Base-by-base conservation (phyloP, 2,113 vertebrate genomes). In the Colaptes auratus region DNA sequence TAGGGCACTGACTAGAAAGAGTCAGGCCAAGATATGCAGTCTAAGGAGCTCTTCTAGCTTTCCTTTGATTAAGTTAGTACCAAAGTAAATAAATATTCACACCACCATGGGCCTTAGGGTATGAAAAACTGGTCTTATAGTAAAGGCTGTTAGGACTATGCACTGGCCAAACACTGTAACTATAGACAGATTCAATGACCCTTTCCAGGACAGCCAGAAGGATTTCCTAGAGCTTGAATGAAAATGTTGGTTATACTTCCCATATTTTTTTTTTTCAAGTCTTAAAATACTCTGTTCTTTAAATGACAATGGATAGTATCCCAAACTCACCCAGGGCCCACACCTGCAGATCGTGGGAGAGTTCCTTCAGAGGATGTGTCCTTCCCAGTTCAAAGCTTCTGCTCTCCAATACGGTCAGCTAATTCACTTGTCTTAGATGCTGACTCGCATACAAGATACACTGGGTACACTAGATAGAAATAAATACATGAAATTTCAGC, bases 401-500 rank as follows among this genome's bases (percentile, higher is more conserved):
- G 31, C 48, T 89, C 53, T 64, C 74, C 79, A 85, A 82, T 73
- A 91, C 0, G 0, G 78, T 94, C 93, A 80, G 78, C 74, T 92
- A 91, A 95, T 92, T 91, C 19, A 5, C 58, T 86, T 85, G 74
- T 87, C 85, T 88, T 64, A 56, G 89, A 60, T 48, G 56, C 79
- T 95, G 75, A 77, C 75, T 82, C 75, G 64, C 82, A 91, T 59
- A 66, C 35, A 27, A 80, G 82, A 94, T 46, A 91, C 21, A 86
- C 58, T 59, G 63, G 60, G 52, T 73, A 85, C 52, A 67, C 64
- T 64, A 82, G 75, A 86, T 82, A 91, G 92, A 93, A 96, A 96
- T 85, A 94, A 85, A 96, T 92, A 95, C 82, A 82, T 88, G 91
- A 92, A 74, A 96, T 81, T 83, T 92, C 74, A 92, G 76, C 82